Evolutionary conservation across 1,140 invertebrate genomes (phyloP), one percentile per base, ranked within the genome.

Genomic region (Heliconius nattereri): DNA sequence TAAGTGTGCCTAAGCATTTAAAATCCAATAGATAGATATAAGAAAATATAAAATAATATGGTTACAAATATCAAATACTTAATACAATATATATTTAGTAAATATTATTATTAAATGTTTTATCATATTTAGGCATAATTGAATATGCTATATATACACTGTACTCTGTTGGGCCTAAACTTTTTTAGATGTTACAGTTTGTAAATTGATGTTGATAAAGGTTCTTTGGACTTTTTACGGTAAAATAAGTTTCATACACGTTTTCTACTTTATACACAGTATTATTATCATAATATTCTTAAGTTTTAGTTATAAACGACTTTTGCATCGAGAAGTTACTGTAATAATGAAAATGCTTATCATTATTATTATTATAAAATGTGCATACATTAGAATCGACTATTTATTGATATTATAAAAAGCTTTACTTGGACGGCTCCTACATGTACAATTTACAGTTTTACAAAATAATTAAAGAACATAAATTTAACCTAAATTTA

Each of bases 231-330:
- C 13, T 26, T 29, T 66, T 66, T 66, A 66, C 60, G 29, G 7
- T 76, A 66, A 6, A 40, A 20, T 76, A 70, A 75, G 9, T 70
- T 75, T 75, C 60, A 9, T 71, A 73, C 52, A 80, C 40, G 13
- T 52, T 75, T 88, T 88, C 86, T 90, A 90, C 87, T 86, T 89
- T 66, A 86, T 90, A 84, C 85, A 88, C 87, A 88, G 86, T 89
- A 87, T 88, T 89, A 87, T 81, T 87, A 80, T 79, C 75, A 49
- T 80, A 45, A 60, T 20, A 75, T 29, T 57, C 45, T 75, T 32
- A 29, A 75, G 60, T 75, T 19, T 35, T 57, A 29, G 57, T 19
- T 26, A 13, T 54, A 66, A 66, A 11, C 60, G 11, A 66, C 60
- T 29, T 29, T 26, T 29, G 11, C 60, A 66, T 66, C 60, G 60